Percentiles rank a stretch among this genome's conserved stretches.
phyloP scores from a whole-genome alignment of 2,888 invertebrate species.

The Drosophila merina region DNA sequence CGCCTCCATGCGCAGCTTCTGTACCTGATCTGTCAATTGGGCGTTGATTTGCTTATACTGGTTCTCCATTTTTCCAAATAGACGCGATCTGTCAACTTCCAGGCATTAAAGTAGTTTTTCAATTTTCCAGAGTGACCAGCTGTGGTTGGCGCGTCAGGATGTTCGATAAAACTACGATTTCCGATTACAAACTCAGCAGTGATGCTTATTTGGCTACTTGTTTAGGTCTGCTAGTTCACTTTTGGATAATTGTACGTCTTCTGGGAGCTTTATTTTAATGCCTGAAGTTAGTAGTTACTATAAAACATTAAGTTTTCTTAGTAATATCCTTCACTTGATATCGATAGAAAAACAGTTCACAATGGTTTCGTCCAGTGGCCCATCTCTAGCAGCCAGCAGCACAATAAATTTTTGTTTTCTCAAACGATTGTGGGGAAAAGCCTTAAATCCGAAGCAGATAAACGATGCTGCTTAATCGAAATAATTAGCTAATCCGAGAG shows the following conservation, averaged over 20 bases:
- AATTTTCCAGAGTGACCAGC: background rate
- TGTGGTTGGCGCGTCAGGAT: background rate
- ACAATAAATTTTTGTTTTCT: slow-evolving; percentile 40
- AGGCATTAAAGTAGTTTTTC: slow-evolving; percentile 7
- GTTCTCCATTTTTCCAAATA: slow-evolving; percentile 7
- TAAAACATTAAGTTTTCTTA: too few relatives aligned
- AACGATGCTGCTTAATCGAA: slow-evolving; percentile 30
- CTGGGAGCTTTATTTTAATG: background rate
- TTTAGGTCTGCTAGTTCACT: too few relatives aligned
- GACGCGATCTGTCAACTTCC: background rate
- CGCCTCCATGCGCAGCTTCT: slow-evolving; percentile 24
- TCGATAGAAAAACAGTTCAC: background rate
- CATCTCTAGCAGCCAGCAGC: slow-evolving; percentile 26
- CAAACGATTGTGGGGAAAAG: slow-evolving; percentile 14
- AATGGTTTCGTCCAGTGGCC: background rate
- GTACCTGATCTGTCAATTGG: slow-evolving; percentile 21
- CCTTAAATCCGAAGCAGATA: slow-evolving; percentile 8
- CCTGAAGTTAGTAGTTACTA: background rate
- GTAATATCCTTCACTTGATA: background rate
- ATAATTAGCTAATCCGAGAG: slow-evolving; percentile 12
- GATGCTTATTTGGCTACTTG: background rate
- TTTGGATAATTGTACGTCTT: too few relatives aligned
- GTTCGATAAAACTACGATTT: background rate
- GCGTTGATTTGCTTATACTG: slow-evolving; percentile 25
- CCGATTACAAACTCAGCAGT: background rate